Base-by-base conservation (phyloP, 2,797 vertebrate species). In the Scyliorhinus canicula region DNA sequence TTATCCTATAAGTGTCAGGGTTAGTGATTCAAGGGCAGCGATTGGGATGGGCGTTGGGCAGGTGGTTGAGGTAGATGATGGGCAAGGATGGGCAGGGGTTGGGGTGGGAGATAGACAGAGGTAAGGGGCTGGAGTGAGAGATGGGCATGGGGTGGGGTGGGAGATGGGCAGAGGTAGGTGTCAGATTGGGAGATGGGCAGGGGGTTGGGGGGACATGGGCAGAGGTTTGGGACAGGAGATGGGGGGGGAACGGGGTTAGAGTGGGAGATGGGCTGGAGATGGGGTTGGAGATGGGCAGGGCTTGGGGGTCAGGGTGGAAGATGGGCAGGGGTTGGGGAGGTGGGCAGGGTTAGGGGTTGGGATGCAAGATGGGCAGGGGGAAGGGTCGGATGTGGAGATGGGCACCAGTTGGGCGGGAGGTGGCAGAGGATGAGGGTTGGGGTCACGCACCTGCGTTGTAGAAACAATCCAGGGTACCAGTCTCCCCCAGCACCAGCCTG, bases 401-500 rank as follows among this genome's bases (percentile, higher is more conserved):
- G 86, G 28, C 1, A 60, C 4, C 4, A 3, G 55, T 3, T 0
- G 84, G 1, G 1, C 35, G 47, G 28, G 8, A 0, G 19, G 52
- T 26, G 86, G 24, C 21, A 90, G 28, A 52, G 26, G 82, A 40
- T 11, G 52, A 0, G 77, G 40, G 16, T 14, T 28, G 0, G 14
- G n/a, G 57, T 4, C 74, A 97, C 98, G 98, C 97, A 98, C 98
- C 98, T 95, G 98, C 98, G 35, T 98, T 99, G 97, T 99, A 99
- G 97, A 99, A 99, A 55, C 95, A 96, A 93, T 98, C 98, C 95
- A 99, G 96, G 21, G 97, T 96, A 9, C 97, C 96, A 0, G 98
- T 97, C 71, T 98, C 97, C 0, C 98, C 98, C 84, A 98, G 95
- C 0, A 97, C 97, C 50, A 99, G 96, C 1, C 97, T 97, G 95